Percentiles rank a stretch among this genome's conserved stretches.
These are phyloP conservation scores for Cheilosia impressa DNA, from an alignment of 2,888 invertebrate species.

Conservation along the genomic window DNA sequence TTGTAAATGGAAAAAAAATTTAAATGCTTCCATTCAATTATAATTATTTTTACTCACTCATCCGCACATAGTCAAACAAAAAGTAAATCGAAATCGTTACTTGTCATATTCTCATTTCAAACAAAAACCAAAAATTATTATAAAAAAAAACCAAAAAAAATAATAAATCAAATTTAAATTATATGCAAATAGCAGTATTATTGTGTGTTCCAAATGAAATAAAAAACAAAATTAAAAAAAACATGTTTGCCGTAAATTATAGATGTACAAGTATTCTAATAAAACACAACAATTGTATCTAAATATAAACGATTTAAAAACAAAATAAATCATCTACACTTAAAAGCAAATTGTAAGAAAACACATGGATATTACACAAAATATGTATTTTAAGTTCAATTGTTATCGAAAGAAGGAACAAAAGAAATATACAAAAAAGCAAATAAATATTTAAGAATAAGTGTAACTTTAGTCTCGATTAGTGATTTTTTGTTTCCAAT, in stretches of 20 bases:
- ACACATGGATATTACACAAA: slow-evolving; percentile 62
- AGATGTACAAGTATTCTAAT: slow-evolving; percentile 73
- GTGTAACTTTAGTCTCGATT: slow-evolving; percentile 36
- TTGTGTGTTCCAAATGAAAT: slow-evolving; percentile 72
- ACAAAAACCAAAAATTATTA: slow-evolving; percentile 50
- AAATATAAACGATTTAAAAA: slow-evolving; percentile 59
- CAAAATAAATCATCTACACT: slow-evolving; percentile 65
- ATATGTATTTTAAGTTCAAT: slow-evolving; percentile 68
- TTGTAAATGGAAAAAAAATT: slow-evolving; percentile 31
- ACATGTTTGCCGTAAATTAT: slow-evolving; percentile 71
- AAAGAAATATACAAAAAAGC: slow-evolving; percentile 9
- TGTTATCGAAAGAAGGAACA: slow-evolving; percentile 58
- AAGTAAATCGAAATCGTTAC: slow-evolving; percentile 46
- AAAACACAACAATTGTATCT: slow-evolving; percentile 62
- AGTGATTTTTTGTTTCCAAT: slow-evolving; percentile 47
- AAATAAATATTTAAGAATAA: slow-evolving; percentile 27
- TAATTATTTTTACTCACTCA: slow-evolving; percentile 53
- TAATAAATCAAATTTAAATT: slow-evolving; percentile 59
- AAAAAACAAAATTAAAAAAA: slow-evolving; percentile 54
- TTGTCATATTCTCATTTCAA: slow-evolving; percentile 68
- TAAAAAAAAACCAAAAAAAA: slow-evolving; percentile 42
- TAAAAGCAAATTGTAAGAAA: slow-evolving; percentile 44
- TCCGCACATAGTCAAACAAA: slow-evolving; percentile 60
- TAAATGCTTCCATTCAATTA: slow-evolving; percentile 47
- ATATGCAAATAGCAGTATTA: slow-evolving; percentile 75